Base-by-base conservation (phyloP, 2,113 vertebrate genomes). In the Elephas maximus region DNA sequence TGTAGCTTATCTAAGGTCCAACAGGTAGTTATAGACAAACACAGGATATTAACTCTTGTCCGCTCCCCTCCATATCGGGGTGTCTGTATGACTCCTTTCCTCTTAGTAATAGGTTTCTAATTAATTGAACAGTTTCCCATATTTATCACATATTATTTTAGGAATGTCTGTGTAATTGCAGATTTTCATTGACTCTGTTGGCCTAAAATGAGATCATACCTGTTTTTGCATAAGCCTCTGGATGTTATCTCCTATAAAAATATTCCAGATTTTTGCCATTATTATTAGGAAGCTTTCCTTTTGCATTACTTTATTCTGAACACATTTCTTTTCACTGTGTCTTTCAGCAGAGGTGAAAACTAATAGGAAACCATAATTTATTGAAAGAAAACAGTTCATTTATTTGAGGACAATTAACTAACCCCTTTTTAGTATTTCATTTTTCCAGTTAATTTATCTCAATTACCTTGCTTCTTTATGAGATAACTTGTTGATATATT, bases 361-460 rank as follows among this genome's bases (percentile, higher is more conserved):
- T 97, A 97, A 97, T 96, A 96, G 62, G 87, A 94, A 97, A 91
- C 51, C 76, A 93, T 97, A 97, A 97, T 97, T 94, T 97, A 97
- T 93, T 97, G 96, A 97, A 95, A 88, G 90, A 98, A 97, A 97
- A 94, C 91, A 97, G 93, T 94, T 96, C 95, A 98, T 96, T 96
- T 98, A 97, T 97, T 96, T 93, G 90, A 97, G 71, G 76, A 97
- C 69, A 97, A 97, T 97, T 97, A 98, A 95, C 95, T 95, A 96
- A 93, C 83, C 83, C 85, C 41, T 94, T 96, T 96, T 96, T 92
- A 79, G 65, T 94, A 85, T 95, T 97, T 96, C 86, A 90, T 94
- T 97, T 96, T 97, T 95, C 91, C 90, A 95, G 77, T 92, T 97
- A 97, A 97, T 98, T 98, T 97, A 93, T 96, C 92, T 97, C 96